phyloP scores from a whole-genome alignment of 2,797 vertebrate genomes.

The Hydrophis major region DNA sequence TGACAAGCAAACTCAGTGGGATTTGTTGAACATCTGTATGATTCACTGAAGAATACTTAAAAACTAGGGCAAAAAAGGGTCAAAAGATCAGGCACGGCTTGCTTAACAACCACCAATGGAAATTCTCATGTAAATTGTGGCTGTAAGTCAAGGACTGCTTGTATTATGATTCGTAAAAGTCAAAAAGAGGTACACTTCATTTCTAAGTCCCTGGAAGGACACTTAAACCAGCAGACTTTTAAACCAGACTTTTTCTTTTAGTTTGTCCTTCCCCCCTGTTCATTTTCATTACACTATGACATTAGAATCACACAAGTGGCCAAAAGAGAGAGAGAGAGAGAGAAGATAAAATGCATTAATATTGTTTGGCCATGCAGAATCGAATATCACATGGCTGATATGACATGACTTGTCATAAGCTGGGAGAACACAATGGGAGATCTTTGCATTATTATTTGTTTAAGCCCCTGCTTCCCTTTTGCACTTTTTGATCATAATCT shows the following conservation, averaged over 20 bases:
- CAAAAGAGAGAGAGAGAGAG: not conserved
- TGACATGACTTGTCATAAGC: conserved; percentile 21
- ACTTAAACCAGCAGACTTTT: not conserved
- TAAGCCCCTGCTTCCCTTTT: conserved; percentile 34
- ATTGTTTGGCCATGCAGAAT: no score
- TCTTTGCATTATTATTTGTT: conserved; percentile 29
- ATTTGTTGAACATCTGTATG: not conserved
- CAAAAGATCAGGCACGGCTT: not conserved
- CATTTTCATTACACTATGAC: conserved; percentile 17
- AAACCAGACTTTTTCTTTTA: not conserved
- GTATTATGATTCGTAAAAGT: not conserved
- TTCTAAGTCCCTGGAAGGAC: not conserved
- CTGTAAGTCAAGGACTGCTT: no score
- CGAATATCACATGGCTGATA: not conserved
- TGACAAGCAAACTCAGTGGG: not conserved
- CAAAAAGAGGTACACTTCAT: not conserved
- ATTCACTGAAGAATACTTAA: not conserved
- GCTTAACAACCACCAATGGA: not conserved
- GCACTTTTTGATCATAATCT: conserved; percentile 36
- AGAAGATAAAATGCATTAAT: no score
- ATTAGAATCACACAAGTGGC: not conserved
- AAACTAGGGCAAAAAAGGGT: not conserved
- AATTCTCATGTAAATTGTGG: not conserved
- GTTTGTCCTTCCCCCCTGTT: not conserved
- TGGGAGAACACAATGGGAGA: conserved; percentile 22